phyloP scores from a whole-genome alignment of 64 coral and sea anemone species.

The Hydrozoanthus tunicans region DNA sequence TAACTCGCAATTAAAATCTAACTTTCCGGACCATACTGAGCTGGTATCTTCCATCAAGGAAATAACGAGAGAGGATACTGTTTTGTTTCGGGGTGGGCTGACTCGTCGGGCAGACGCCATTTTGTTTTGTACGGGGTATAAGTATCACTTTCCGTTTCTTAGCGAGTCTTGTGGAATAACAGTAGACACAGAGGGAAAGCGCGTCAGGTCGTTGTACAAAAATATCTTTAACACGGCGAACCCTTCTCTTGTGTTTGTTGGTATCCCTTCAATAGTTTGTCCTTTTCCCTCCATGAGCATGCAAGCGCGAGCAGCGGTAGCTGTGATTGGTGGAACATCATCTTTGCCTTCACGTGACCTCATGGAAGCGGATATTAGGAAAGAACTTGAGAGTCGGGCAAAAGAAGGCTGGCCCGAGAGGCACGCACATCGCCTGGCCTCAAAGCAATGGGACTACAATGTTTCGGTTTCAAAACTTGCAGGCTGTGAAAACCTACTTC shows the following conservation, averaged over 20 bases:
- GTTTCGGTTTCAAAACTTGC: slow-evolving; percentile 12
- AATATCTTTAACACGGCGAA: slow-evolving; percentile 38
- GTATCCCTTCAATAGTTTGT: slow-evolving; percentile 37
- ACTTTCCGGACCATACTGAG: background rate
- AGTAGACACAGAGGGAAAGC: slow-evolving; percentile 13
- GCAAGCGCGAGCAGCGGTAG: slow-evolving; percentile 5
- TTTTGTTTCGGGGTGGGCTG: background rate
- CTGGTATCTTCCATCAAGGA: slow-evolving; percentile 3
- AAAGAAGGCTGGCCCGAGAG: background rate
- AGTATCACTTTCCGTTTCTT: slow-evolving; percentile 44
- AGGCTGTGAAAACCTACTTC: slow-evolving; percentile 9
- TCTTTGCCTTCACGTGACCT: background rate
- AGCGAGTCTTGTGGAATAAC: slow-evolving; percentile 5
- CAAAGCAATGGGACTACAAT: slow-evolving; percentile 51
- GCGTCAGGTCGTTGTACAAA: slow-evolving; percentile 10
- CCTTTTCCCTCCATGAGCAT: slow-evolving; percentile 34
- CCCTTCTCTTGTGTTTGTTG: slow-evolving; percentile 24
- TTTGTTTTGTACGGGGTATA: slow-evolving; percentile 53
- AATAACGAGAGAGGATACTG: slow-evolving; percentile 3
- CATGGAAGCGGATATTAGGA: slow-evolving; percentile 25
- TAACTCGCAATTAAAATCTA: slow-evolving; percentile 5
- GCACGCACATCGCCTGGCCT: slow-evolving; percentile 40
- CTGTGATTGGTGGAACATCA: slow-evolving; percentile 14
- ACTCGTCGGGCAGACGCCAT: slow-evolving; percentile 18
- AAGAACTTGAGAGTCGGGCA: background rate